Evolutionary conservation across 2,113 vertebrate species (phyloP).

Genomic region (Barnardius zonarius): DNA sequence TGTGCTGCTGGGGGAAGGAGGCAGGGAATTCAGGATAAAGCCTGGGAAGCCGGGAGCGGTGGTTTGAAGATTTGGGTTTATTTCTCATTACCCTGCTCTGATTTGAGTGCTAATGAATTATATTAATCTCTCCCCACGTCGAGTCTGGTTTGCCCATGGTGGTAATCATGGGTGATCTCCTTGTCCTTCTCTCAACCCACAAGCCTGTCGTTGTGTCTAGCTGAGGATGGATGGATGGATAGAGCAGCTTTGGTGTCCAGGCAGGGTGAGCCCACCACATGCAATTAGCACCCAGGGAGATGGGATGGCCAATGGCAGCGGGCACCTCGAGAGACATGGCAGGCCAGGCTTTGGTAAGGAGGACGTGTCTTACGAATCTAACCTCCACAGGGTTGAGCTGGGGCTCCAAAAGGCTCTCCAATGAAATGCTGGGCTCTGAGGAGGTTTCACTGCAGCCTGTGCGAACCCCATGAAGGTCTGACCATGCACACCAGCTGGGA

Average conservation of each 20-base stretch:
- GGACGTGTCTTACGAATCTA: rapidly evolving
- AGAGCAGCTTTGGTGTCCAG: not conserved
- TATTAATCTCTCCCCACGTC: not conserved
- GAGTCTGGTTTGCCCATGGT: not conserved
- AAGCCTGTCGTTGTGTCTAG: rapidly evolving
- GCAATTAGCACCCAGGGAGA: not conserved
- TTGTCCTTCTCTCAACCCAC: not conserved
- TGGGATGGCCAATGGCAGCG: not conserved
- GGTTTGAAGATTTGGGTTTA: not conserved
- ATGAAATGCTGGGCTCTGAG: not conserved
- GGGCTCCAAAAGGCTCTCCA: not conserved
- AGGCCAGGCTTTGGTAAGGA: not conserved
- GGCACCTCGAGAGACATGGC: not conserved
- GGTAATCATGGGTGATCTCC: not conserved
- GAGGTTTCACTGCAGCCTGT: not conserved
- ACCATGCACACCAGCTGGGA: rapidly evolving
- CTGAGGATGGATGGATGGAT: not conserved
- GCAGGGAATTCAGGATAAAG: not conserved
- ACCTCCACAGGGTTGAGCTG: rapidly evolving
- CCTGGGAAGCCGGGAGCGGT: not conserved
- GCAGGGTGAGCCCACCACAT: not conserved
- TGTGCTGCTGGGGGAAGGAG: not conserved
- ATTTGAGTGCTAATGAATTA: not conserved
- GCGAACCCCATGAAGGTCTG: not conserved
- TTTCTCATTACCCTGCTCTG: not conserved